Base-by-base conservation (phyloP, 2,113 vertebrate species). In the Sterrhoptilus dennistouni region DNA sequence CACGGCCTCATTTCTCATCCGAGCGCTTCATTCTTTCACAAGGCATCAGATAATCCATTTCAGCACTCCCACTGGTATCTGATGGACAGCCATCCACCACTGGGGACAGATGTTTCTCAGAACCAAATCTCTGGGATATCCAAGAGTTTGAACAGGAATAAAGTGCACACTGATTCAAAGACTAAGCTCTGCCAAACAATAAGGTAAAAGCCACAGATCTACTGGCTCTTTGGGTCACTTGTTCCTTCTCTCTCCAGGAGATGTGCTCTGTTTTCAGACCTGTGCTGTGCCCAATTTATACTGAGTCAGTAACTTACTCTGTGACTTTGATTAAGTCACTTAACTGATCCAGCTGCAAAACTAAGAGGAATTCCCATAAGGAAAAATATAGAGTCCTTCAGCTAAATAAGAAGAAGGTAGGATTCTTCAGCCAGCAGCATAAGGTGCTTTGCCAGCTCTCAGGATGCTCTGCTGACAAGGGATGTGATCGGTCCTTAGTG, bases 21-120 rank as follows among this genome's bases (percentile, higher is more conserved):
- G 0, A 33, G 50, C 94, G 74, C 82, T 75, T 87, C 50, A 22
- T 24, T 74, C 87, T 93, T 85, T 85, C 1, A 0, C 84, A 70
- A 94, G n/a, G 63, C 50, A 91, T 22, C 89, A 86, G 75, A 79
- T 61, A 96, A 96, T 85, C 66, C 59, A 76, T 77, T 85, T 83
- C 70, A 94, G 74, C 78, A 72, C 42, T 95, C 82, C 84, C 75
- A 77, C 70, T 61, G 54, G 23, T 85, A 35, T 50, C 60, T 94
- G 59, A 20, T 40, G 90, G 90, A 93, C 6, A 87, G 53, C 50
- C 61, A 85, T 69, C 57, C 57, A 81, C 38, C 14, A 57, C 33
- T 66, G 60, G 86, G 76, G 44, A 75, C 49, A 81, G 76, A 54
- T 1, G 0, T 24, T 91, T 54, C 49, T 83, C 77, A 61, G 50